Evolutionary conservation across 2,797 vertebrate genomes (phyloP).

Genomic region (Delichon dasypus): DNA sequence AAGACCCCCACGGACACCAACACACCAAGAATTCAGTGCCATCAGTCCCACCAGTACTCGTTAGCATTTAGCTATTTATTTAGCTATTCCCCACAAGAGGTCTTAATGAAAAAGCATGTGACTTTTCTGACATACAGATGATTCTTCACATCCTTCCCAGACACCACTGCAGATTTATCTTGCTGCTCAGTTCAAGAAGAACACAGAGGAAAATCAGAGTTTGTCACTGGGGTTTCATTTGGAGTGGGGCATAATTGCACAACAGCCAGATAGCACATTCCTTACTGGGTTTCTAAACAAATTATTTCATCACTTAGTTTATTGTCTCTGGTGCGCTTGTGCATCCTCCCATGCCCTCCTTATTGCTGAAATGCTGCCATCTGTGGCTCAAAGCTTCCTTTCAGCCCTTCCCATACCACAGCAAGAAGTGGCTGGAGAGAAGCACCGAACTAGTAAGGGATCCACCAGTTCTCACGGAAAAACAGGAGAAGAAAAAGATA

Average conservation of each 20-base stretch:
- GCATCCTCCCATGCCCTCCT: not conserved
- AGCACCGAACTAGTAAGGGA: not conserved
- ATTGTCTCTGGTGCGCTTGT: not conserved
- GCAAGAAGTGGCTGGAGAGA: not conserved
- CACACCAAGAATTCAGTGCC: not conserved
- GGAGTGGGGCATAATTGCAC: not conserved
- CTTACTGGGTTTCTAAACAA: not conserved
- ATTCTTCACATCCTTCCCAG: not conserved
- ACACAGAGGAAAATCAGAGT: not conserved
- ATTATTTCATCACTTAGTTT: not conserved
- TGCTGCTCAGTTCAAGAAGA: not conserved
- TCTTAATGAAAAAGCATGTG: not conserved
- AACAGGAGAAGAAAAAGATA: not conserved
- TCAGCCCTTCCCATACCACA: not conserved
- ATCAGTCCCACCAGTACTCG: not conserved
- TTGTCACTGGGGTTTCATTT: not conserved
- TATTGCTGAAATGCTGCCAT: not conserved
- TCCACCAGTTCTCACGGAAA: fast-evolving
- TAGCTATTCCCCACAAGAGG: not conserved
- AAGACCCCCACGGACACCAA: not conserved
- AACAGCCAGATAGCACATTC: not conserved
- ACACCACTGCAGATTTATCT: not conserved
- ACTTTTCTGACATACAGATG: not conserved
- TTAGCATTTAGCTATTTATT: not conserved
- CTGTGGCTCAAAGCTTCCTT: not conserved